Base-by-base conservation (phyloP, 2,113 vertebrate species). In the Cottus gobio region DNA sequence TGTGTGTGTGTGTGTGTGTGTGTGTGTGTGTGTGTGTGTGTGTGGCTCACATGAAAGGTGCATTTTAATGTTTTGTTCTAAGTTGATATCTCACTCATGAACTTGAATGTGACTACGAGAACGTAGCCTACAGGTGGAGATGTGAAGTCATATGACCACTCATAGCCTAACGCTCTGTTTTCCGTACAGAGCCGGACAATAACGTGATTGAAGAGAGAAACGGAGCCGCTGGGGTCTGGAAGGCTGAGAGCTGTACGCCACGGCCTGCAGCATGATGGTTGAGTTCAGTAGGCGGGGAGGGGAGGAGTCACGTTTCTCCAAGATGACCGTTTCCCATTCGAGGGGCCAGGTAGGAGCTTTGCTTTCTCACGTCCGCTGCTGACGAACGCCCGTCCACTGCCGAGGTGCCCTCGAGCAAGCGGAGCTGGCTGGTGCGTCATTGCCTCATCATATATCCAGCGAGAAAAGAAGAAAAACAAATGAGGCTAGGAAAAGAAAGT, bases 1-100 rank as follows among this genome's bases (percentile, higher is more conserved):
- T n/a, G 34, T 48, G 46, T 39, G 10, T 39, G 39, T 16, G 11
- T 61, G 71, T 73, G 57, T 73, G 57, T 28, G 30, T 46, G 28
- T 39, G n/a, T 16, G 26, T 61, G 71, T 73, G 71, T 73, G 57
- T 26, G 28, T 44, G 15, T 39, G 37, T 65, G 77, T 36, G 31
- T 28, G 56, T 54, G 56, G 34, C 3, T 56, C 34, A 54, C 8
- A 52, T 28, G 18, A 37, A 11, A 22, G 16, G 39, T 28, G 46
- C 18, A 39, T 42, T 42, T 42, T 42, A 42, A 42, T 12, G 11
- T 42, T 42, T 42, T 12, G 11, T 42, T 42, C 39, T 42, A 11
- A 5, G 34, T 34, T 34, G 6, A 34, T 34, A 34, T 34, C 34
- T 34, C 34, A 34, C 34, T 34, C 34, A 34, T 34, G 34, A 37